These are phyloP conservation scores for Lepisosteus oculatus DNA, from an alignment of 2,113 vertebrate genomes.

Conservation along the genomic window DNA sequence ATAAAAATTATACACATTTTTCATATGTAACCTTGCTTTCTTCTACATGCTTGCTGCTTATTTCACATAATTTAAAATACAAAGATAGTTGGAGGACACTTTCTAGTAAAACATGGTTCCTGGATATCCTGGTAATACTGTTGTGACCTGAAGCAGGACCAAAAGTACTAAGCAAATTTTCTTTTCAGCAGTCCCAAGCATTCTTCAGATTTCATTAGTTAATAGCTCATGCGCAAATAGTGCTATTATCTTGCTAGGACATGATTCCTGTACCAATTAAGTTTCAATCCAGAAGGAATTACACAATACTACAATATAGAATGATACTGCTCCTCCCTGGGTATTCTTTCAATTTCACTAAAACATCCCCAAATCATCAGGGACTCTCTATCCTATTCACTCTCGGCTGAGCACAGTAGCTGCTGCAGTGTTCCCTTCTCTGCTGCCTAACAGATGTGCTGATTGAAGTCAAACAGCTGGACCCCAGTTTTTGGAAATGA, in stretches of 20 bases:
- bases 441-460: not conserved
- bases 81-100: not conserved
- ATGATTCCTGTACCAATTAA: slow-evolving; percentile 45
- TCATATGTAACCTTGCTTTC: no score
- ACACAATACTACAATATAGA: slow-evolving; percentile 20
- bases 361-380: slow-evolving; percentile 34
- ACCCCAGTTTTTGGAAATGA: slow-evolving; percentile 17
- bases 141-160: slow-evolving; percentile 41
- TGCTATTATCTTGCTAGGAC: slow-evolving; percentile 43
- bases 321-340: slow-evolving; percentile 4
- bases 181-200: slow-evolving; percentile 46
- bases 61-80: not conserved
- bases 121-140: slow-evolving; percentile 48
- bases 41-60: not conserved
- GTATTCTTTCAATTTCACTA: slow-evolving; percentile 38
- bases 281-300: slow-evolving; percentile 40
- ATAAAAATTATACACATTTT: no score
- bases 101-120: slow-evolving; percentile 38
- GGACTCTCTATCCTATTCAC: slow-evolving; percentile 43
- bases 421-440: not conserved
- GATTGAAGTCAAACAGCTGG: slow-evolving; percentile 46
- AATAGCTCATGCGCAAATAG: slow-evolving; percentile 57
- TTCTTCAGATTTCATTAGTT: slow-evolving; percentile 64
- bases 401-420: slow-evolving; percentile 41
- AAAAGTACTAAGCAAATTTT: slow-evolving; percentile 38